Evolutionary conservation across 2,113 vertebrate genomes (phyloP).

Genomic region (Herpetotheres cachinnans): DNA sequence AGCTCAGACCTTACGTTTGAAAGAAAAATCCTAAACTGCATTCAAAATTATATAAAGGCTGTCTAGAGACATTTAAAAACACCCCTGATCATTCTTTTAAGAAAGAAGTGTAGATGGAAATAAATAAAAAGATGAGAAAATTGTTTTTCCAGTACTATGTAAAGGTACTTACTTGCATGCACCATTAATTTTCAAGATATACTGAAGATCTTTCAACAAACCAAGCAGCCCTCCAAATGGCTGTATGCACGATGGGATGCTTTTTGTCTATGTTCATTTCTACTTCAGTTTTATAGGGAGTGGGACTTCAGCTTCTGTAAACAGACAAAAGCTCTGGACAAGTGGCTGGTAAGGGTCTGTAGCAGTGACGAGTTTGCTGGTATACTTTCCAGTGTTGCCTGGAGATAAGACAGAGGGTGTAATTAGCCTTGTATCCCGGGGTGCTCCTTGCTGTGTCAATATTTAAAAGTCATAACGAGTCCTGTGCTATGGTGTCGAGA

Average conservation of each 20-base stretch:
- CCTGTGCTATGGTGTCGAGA: neutral
- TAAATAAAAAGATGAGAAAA: neutral
- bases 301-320: neutral
- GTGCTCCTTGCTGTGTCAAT: neutral
- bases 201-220: neutral
- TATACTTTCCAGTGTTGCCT: neutral
- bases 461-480: neutral
- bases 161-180: neutral
- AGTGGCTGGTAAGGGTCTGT: neutral
- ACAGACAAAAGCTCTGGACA: neutral
- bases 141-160: neutral
- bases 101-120: neutral
- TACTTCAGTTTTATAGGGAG: neutral
- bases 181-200: neutral
- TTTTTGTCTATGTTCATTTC: neutral
- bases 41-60: neutral
- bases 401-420: neutral
- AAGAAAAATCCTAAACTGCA: neutral
- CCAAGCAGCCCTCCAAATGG: neutral
- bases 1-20: neutral
- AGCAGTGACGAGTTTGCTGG: neutral
- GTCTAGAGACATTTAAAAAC: neutral
- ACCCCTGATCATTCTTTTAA: neutral
- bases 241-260: accelerated
- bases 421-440: neutral